Evolutionary conservation across 2,888 invertebrate species (phyloP).

Genomic region (Calephelis perditalis): DNA sequence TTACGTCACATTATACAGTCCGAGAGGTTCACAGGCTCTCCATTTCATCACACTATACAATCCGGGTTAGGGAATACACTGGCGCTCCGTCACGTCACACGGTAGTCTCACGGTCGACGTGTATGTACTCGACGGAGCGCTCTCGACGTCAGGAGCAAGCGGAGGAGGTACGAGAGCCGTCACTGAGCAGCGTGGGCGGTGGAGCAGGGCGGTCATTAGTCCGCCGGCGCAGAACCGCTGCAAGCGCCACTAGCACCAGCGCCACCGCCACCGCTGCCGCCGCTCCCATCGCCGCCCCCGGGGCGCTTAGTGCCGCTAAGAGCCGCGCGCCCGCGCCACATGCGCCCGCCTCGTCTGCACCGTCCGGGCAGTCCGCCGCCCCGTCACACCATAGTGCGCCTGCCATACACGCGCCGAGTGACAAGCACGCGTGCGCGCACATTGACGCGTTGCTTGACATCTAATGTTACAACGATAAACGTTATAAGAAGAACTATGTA

Average conservation of each 20-base stretch:
- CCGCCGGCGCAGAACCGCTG: constrained; percentile 78
- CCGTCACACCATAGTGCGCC: constrained; percentile 74
- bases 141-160: constrained; percentile 92
- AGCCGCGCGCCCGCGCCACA: constrained; percentile 47
- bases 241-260: constrained; percentile 44
- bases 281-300: constrained; percentile 59
- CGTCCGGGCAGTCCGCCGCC: constrained; percentile 80
- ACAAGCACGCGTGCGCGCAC: constrained; percentile 77
- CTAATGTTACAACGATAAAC: neutral
- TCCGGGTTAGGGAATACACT: neutral
- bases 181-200: constrained; percentile 80
- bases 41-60: constrained; percentile 43
- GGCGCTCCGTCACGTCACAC: constrained; percentile 87
- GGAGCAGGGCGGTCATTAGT: constrained; percentile 76
- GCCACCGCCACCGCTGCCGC: constrained; percentile 72
- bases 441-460: constrained; percentile 42
- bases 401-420: constrained; percentile 88
- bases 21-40: constrained; percentile 56
- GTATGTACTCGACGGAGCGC: constrained; percentile 94
- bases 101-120: constrained; percentile 95
- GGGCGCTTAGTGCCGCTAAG: constrained; percentile 79
- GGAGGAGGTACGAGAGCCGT: constrained; percentile 76
- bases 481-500: too few relatives aligned
- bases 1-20: constrained; percentile 87
- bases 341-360: constrained; percentile 81